Evolutionary conservation across 2,797 vertebrate species (phyloP), one percentile per base, ranked within the genome.

Genomic region (Eospalax fontanierii): DNA sequence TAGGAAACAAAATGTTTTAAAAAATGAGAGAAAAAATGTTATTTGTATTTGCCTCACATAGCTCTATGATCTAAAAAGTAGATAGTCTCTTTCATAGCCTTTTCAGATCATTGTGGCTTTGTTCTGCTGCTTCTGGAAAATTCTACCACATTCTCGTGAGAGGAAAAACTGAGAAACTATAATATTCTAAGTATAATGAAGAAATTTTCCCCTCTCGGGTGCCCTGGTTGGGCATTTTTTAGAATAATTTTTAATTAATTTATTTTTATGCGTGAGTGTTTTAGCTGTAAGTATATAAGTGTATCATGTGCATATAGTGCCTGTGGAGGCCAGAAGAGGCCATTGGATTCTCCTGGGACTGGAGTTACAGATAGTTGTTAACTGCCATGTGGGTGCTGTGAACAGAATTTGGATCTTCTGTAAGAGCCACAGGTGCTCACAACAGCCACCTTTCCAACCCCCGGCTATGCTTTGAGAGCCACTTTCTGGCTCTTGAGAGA

Each of bases 11-110:
- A 75, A 63, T n/a, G 6, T 38, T 75, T 75, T 63, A 59, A n/a
- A 82, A 40, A 82, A n/a, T 46, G 22, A 35, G 57, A n/a, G 30
- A 2, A 57, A 46, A n/a, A 76, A 10, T 71, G 18, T 46, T 46
- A 35, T 26, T 70, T 85, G 15, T 85, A 79, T 85, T 95, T 95
- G 81, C 63, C 54, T 93, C 22, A 33, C 81, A 76, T 43, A 92
- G 38, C 28, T 87, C n/a, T 8, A 9, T 50, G 30, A 43, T 38
- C 50, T 26, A 54, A 59, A 43, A 66, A 38, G 15, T 28, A 24
- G n/a, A 7, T 10, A 66, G 33, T 46, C 54, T 87, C 5, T 78
- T 79, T 38, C n/a, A 35, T 40, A 61, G 22, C 40, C 26, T 85
- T 93, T 74, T 59, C 30, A 82, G 78, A 71, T 86, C 24, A 54